Evolutionary conservation across 2,797 vertebrate genomes (phyloP).

Genomic region (Pseudochirops corinnae): DNA sequence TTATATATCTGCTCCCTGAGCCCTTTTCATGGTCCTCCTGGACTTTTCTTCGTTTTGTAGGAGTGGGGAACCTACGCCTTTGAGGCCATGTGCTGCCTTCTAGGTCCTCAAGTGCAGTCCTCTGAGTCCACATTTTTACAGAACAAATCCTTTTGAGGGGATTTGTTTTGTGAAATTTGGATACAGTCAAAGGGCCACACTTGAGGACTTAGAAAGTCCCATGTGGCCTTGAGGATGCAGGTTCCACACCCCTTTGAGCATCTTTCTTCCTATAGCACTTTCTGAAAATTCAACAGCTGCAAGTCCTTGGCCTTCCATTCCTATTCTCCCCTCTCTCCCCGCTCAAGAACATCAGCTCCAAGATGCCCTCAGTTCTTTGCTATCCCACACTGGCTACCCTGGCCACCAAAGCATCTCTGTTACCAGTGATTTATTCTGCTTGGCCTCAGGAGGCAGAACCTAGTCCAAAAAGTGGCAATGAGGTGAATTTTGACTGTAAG

Average conservation of each 20-base stretch:
- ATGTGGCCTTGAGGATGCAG: too few species aligned
- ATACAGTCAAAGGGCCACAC: too few species aligned
- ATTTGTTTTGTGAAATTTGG: too few species aligned
- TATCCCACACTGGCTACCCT: neutral
- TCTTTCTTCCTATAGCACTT: neutral
- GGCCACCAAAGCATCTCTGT: neutral
- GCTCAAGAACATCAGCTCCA: neutral
- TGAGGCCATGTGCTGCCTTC: too few species aligned
- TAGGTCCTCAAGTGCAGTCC: too few species aligned
- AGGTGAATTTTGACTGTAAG: neutral
- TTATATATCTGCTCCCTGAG: neutral
- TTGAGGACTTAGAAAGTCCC: too few species aligned
- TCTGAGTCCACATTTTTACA: too few species aligned
- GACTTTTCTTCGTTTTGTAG: neutral
- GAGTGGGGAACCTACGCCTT: too few species aligned
- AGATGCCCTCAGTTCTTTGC: neutral
- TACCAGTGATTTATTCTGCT: neutral
- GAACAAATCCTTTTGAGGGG: too few species aligned
- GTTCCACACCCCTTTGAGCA: neutral
- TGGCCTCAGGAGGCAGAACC: neutral
- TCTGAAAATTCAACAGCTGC: neutral
- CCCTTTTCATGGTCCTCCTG: neutral
- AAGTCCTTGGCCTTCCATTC: neutral
- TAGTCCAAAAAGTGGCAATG: neutral
- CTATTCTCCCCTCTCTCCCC: neutral